Evolutionary conservation across 2,113 vertebrate species (phyloP), one percentile per base, ranked within the genome.

Genomic region (Periophthalmodon schlosseri): DNA sequence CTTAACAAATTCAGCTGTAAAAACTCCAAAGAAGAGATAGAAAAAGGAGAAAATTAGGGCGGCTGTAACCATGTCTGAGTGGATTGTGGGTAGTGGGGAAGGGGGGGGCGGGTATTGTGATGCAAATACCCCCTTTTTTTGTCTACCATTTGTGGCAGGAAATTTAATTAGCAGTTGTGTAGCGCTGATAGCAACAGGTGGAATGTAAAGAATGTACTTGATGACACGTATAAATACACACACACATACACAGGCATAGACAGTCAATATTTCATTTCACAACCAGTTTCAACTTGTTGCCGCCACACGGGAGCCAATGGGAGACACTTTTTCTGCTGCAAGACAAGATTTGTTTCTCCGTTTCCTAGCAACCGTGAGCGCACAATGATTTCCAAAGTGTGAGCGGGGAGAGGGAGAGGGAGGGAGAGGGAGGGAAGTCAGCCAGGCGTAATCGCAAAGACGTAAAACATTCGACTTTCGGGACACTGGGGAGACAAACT

Each of bases 131-230:
- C 44, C 83, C 76, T 74, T 88, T 87, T n/a, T 84, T 92, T 87
- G 84, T 91, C 86, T 90, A 89, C 89, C 90, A 87, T 94, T 93
- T 94, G 94, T 90, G 90, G 91, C 91, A 90, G 93, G 93, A 93
- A 94, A 93, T 90, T 92, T 94, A 95, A 96, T 94, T 93, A 95
- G 93, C 89, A 88, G 88, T 91, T 88, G 87, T 93, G 94, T 84
- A 93, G 94, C 94, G 87, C 87, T 66, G 87, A 94, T 92, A 94
- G 91, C 93, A 92, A 93, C 90, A 93, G 93, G 90, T 96, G 94
- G 95, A 96, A 96, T 95, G 93, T 84, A 71, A 93, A 90, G 94
- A 95, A 95, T 95, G 94, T 86, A 18, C 77, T 73, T 63, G 78
- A 90, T 88, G 84, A 93, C 79, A 90, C 78, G 80, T 50, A 74